Percentiles rank a stretch among this genome's conserved stretches.
phyloP scores from a whole-genome alignment of 2,797 vertebrate genomes.

The Scolopax rusticola region DNA sequence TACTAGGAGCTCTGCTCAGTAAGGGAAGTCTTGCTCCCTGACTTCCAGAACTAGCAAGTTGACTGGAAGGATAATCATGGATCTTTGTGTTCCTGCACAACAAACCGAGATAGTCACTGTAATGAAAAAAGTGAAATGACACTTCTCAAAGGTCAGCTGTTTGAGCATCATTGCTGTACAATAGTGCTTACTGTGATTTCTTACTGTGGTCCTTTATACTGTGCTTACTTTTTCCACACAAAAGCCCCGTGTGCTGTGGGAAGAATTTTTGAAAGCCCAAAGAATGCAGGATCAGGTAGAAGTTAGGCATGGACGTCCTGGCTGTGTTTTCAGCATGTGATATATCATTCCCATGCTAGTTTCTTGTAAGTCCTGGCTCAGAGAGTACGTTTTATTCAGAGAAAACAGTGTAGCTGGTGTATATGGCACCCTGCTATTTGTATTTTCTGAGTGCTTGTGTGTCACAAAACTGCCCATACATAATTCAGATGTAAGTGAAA shows the following conservation, averaged over 20 bases:
- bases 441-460: constrained; percentile 4
- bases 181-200: neutral
- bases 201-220: neutral
- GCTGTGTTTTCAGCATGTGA: neutral
- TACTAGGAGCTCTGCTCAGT: neutral
- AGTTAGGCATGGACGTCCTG: neutral
- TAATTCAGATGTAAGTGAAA: constrained; percentile 25
- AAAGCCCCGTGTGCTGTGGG: neutral
- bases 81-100: neutral
- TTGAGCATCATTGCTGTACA: neutral
- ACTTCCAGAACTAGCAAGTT: neutral
- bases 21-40: neutral
- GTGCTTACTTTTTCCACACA: neutral
- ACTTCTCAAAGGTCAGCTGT: neutral
- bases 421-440: neutral
- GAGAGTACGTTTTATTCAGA: neutral
- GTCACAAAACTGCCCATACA: neutral
- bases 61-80: neutral
- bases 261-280: neutral
- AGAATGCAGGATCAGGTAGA: constrained; percentile 1
- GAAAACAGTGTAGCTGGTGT: neutral
- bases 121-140: neutral
- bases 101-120: neutral
- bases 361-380: neutral
- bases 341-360: neutral